Conservation (phyloP, 1,140 invertebrate species). For the Orchesella cincta region DNA sequence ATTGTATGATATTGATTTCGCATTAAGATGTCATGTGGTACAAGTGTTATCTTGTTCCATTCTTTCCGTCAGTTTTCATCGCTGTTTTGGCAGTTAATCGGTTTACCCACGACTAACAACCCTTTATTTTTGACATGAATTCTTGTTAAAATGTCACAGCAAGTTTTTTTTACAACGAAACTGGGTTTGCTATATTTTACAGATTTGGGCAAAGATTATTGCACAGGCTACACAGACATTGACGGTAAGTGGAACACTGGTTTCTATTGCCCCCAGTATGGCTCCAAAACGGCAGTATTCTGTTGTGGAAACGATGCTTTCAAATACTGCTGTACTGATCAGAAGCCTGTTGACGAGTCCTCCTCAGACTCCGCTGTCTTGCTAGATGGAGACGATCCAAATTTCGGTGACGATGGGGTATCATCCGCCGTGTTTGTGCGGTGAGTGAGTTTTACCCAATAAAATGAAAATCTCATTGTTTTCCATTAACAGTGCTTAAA, state of each 20-base stretch:
- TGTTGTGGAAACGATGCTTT: conserved; percentile 56
- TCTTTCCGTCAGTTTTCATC: too few species aligned
- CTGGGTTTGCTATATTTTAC: too few species aligned
- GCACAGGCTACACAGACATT: conserved; percentile 57
- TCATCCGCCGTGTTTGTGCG: conserved; percentile 7
- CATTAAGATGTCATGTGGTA: not conserved
- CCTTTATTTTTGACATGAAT: not conserved
- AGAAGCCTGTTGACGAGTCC: conserved; percentile 31
- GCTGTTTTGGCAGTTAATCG: not conserved
- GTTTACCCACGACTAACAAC: not conserved
- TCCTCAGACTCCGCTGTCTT: not conserved
- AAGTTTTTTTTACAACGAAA: not conserved
- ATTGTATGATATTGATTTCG: too few species aligned
- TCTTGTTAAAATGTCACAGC: too few species aligned
- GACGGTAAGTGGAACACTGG: conserved; percentile 59
- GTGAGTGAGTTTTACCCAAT: not conserved
- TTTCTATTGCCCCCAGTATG: conserved; percentile 56
- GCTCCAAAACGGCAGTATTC: conserved; percentile 53
- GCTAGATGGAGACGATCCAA: conserved; percentile 2
- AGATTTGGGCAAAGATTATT: conserved; percentile 56
- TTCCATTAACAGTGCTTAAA: too few species aligned
- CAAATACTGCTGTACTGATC: conserved; percentile 55
- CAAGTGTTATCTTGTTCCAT: too few species aligned
- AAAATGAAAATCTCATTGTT: not conserved
- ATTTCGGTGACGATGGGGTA: conserved; percentile 1